Base-by-base conservation (phyloP, 2,113 vertebrate species). In the human (Homo sapiens) region DNA sequence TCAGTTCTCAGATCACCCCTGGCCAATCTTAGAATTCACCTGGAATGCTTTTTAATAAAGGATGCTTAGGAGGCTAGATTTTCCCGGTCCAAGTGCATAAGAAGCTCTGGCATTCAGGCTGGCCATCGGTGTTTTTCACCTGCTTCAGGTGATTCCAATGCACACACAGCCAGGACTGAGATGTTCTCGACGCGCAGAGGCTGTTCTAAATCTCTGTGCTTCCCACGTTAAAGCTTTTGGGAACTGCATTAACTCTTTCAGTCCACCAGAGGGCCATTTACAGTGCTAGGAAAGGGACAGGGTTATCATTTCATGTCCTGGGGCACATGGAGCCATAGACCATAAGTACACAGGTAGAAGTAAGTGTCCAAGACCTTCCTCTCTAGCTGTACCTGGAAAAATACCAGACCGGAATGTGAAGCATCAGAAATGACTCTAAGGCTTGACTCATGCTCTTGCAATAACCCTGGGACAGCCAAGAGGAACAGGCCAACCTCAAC, bases 151-250 rank as follows among this genome's bases (percentile, higher is more conserved):
- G 87, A 61, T 23, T 48, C 2, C 2, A 4, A 3, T 1, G 32
- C 50, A 40, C 14, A 45, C 66, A 45, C 32, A 80, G 80, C 18
- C 64, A 85, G 66, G 14, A 20, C 4, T 0, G 92, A 68, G 78
- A 2, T 3, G 1, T 1, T 84, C 40, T 17, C 22, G 4, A 6
- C 0, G 1, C 35, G 0, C 82, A 61, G 76, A 43, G 0, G 1
- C 35, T 0, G 25, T 35, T 57, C 64, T 75, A 18, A 23, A 2
- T 30, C 75, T 61, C 40, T 16, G 35, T 8, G 50, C 57, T 18
- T 91, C 35, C 61, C 0, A 0, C 0, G 20, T 32, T 1, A 9
- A 57, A 80, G 7, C 80, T 89, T 66, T 20, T 0, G 22, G 80
- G 73, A 64, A 45, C 8, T 84, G 93, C 79, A 68, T 40, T 73